Evolutionary conservation across 2,113 vertebrate genomes (phyloP), one percentile per base, ranked within the genome.

Genomic region (Carollia perspicillata): DNA sequence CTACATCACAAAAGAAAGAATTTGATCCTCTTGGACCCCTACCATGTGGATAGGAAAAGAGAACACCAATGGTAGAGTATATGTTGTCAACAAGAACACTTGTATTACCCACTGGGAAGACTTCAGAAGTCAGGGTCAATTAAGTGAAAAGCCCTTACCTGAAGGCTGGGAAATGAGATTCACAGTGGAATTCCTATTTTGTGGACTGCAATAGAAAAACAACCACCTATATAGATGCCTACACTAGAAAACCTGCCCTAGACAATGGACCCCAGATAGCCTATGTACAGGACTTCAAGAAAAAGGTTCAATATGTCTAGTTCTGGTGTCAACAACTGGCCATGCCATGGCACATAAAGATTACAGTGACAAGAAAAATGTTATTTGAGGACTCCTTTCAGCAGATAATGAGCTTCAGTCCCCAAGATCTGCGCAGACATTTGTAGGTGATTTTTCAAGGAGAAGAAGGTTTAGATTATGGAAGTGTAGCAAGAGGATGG

Each of bases 111-210:
- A 99, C 53, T 99, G 99, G 99, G 99, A 99, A 95, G 99, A 99
- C 86, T 99, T 99, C 55, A 99, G 99, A 98, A 99, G 98, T 72
- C 99, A 99, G 96, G 99, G 99, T 84, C 98, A 99, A 10, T 98
- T 99, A 97, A 99, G 99, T 98, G 99, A 99, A 97, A 99, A 99
- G 86, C 99, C 99, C n/a, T 98, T 99, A 96, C 99, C 99, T 35
- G 99, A 99, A 94, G 99, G 99, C 68, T 99, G 99, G 99, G 99
- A 99, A 98, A 99, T 99, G 99, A 98, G 99, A 97, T 99, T 99
- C 97, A 99, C 99, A 28, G 99, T 99, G 99, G 99, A 17, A 99
- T 99, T 98, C 99, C 99, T 99, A 99, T 97, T 99, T 99, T 98
- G 99, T 99, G 74, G 99, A 99, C 98, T 99, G 99, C 98, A 99